A percentile compares a stretch with the other conserved stretches of the same genome.
Conservation (phyloP, 2,113 vertebrate genomes). For the Peucedramus taeniatus region DNA sequence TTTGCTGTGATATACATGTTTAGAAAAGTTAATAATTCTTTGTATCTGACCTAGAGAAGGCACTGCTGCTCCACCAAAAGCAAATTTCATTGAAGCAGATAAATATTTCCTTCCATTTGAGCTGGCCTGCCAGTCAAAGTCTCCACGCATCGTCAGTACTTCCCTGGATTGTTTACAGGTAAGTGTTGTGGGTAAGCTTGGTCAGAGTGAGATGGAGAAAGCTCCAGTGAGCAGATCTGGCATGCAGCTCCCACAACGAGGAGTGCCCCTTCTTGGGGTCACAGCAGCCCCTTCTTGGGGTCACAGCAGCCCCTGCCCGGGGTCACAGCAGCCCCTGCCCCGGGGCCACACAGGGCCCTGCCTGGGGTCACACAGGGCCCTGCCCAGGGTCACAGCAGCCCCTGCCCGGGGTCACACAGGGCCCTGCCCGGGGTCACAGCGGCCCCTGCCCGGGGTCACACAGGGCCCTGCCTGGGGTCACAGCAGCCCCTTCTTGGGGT, state of each 20-base stretch:
- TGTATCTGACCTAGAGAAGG: slow-evolving; percentile 76
- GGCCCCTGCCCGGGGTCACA: not conserved
- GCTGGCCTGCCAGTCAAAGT: slow-evolving; percentile 96
- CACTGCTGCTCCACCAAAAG: slow-evolving; percentile 82
- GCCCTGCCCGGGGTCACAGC: no score
- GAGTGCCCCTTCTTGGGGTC: not conserved
- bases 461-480: not conserved
- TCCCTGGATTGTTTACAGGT: slow-evolving; percentile 97
- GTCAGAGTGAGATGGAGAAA: not conserved
- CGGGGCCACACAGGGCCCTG: no score
- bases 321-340: not conserved
- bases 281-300: not conserved
- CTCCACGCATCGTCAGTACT: slow-evolving; percentile 92
- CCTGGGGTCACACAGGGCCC: no score
- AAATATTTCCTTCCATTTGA: slow-evolving; percentile 97
- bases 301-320: not conserved
- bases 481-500: not conserved
- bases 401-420: no score
- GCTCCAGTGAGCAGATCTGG: not conserved
- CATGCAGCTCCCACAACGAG: fast-evolving
- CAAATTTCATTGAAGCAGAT: slow-evolving; percentile 97
- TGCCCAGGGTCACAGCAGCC: no score
- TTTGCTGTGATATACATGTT: not conserved
- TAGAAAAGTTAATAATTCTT: not conserved
- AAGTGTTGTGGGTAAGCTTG: not conserved